Conservation (phyloP, 2,797 vertebrate genomes). For the Coreius guichenoti region DNA sequence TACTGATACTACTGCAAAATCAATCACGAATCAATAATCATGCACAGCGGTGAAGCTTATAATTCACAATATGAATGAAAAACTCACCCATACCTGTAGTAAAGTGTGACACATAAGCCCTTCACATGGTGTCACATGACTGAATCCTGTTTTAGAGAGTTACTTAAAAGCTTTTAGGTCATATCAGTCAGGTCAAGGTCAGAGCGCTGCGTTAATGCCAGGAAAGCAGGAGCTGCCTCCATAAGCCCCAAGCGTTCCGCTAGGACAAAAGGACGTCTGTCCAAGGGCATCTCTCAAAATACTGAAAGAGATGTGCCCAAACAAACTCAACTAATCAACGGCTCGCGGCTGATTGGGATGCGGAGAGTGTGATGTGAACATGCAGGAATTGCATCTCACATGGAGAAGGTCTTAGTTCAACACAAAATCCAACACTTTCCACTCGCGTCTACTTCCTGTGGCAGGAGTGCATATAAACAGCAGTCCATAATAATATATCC, state of each 20-base stretch:
- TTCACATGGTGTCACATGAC: conserved; percentile 72
- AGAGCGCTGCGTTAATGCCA: conserved; percentile 68
- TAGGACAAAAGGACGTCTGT: conserved; percentile 51
- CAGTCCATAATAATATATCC: conserved; percentile 25
- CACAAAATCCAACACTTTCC: conserved; percentile 27
- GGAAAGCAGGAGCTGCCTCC: conserved; percentile 54
- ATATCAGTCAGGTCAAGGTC: conserved; percentile 81
- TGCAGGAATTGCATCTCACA: background rate
- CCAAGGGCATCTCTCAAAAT: conserved; percentile 43
- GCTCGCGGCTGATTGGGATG: conserved; percentile 51
- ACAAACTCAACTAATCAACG: conserved; percentile 15
- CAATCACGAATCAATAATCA: conserved; percentile 30
- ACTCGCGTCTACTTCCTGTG: conserved; percentile 14
- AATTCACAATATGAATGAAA: conserved; percentile 49
- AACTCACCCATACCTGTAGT: conserved; percentile 54
- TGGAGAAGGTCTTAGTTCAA: conserved; percentile 32
- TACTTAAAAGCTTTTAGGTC: conserved; percentile 78
- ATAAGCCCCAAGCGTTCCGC: conserved; percentile 50
- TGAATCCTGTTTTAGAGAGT: conserved; percentile 77
- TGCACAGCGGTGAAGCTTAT: conserved; percentile 25
- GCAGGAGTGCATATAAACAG: conserved; percentile 42
- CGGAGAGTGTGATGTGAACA: conserved; percentile 25
- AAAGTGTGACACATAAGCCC: conserved; percentile 46
- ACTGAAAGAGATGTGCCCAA: conserved; percentile 10
- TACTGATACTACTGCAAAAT: background rate